Percentiles rank a stretch among this genome's conserved stretches.
phyloP scores from a whole-genome alignment of 2,888 invertebrate species.

The Dromius quadrimaculatus region DNA sequence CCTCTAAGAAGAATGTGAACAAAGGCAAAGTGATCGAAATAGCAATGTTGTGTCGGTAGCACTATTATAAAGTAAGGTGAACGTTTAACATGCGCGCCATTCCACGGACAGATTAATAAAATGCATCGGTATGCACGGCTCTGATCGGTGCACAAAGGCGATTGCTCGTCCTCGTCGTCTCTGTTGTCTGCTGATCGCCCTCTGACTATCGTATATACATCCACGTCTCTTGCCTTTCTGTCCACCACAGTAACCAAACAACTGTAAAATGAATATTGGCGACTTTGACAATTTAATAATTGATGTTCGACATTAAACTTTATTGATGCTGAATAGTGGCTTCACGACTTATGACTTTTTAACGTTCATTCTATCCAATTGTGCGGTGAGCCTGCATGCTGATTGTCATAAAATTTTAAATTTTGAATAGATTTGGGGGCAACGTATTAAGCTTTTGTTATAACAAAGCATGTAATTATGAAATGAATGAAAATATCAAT shows the following conservation, averaged over 20 bases:
- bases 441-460: too few relatives aligned
- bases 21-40: conserved; percentile 1
- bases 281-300: conserved; percentile 45
- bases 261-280: conserved; percentile 40
- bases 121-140: conserved; percentile 46
- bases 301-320: conserved; percentile 39
- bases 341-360: conserved; percentile 20
- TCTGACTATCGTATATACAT: conserved; percentile 5
- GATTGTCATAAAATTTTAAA: conserved; percentile 23
- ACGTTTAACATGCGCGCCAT: conserved; percentile 42
- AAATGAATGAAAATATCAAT: too few relatives aligned
- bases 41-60: conserved; percentile 4
- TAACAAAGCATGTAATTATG: too few relatives aligned
- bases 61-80: conserved; percentile 30
- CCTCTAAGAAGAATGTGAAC: too few relatives aligned
- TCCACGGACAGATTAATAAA: conserved; percentile 45
- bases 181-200: conserved; percentile 2
- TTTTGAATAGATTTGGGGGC: not conserved
- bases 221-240: conserved; percentile 17
- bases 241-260: conserved; percentile 2
- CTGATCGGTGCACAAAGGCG: conserved; percentile 32
- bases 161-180: conserved; percentile 1
- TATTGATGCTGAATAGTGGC: conserved; percentile 25
- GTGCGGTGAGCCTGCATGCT: conserved; percentile 7
- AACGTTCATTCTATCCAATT: conserved; percentile 13